A percentile compares a stretch with the other conserved stretches of the same genome.
These are phyloP conservation scores for Coregonus sp. DNA, from an alignment of 2,797 vertebrate genomes.

Conservation along the genomic window DNA sequence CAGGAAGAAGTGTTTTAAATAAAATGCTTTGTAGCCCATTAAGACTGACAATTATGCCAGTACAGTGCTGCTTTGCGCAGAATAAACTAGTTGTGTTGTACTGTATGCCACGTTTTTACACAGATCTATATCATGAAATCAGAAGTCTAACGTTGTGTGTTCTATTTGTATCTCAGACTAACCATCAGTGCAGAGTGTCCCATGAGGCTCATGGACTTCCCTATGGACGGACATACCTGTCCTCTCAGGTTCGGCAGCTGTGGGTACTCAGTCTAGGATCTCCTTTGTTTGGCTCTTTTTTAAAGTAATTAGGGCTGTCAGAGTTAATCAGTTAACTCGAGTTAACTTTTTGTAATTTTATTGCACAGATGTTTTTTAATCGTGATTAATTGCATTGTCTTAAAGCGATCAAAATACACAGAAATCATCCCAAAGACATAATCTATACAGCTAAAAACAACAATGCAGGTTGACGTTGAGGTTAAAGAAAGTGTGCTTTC, in stretches of 20 bases:
- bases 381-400: not conserved
- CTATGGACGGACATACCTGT: conserved; percentile 82
- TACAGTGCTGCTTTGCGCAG: not conserved
- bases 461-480: too few relatives aligned
- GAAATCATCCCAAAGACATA: too few relatives aligned
- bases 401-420: too few relatives aligned
- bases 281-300: not conserved
- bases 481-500: too few relatives aligned
- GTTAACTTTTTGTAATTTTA: not conserved
- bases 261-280: conserved; percentile 51
- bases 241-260: conserved; percentile 83
- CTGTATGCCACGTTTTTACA: not conserved
- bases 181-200: conserved; percentile 80
- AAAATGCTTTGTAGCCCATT: too few relatives aligned
- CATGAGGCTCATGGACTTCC: conserved; percentile 79
- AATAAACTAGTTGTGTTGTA: not conserved
- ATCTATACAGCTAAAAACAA: too few relatives aligned
- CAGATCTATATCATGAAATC: conserved; percentile 4
- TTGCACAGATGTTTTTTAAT: not conserved
- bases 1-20: too few relatives aligned
- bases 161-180: conserved; percentile 61
- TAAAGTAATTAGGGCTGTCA: not conserved
- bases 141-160: not conserved
- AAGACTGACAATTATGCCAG: not conserved
- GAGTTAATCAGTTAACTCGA: too few relatives aligned